Evolutionary conservation across 2,113 vertebrate species (phyloP).

Genomic region (Bagarius yarrelli): DNA sequence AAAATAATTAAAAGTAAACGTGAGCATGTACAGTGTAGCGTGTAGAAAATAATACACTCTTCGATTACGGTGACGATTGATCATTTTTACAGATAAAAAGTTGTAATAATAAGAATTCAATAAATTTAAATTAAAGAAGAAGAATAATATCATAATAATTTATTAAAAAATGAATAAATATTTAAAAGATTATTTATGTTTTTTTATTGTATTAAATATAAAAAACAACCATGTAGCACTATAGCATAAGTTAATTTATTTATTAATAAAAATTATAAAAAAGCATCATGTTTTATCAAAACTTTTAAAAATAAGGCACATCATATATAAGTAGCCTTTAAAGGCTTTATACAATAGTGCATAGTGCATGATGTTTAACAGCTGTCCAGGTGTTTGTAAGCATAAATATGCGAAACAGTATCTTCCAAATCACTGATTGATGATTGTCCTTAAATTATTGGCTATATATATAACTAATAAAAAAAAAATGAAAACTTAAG

Average conservation of each 20-base stretch:
- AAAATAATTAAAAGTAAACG: conserved; percentile 56
- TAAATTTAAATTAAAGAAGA: not conserved
- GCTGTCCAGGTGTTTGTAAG: not conserved
- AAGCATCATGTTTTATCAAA: not conserved
- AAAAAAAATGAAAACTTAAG: no score
- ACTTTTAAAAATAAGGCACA: no score
- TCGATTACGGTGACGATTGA: conserved; percentile 13
- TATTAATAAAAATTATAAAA: not conserved
- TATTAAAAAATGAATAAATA: no score
- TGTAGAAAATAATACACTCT: not conserved
- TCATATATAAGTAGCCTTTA: not conserved
- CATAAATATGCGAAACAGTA: not conserved
- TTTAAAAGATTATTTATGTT: no score
- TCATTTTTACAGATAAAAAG: conserved; percentile 9
- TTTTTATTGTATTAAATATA: no score
- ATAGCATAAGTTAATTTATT: not conserved
- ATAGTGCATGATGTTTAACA: not conserved
- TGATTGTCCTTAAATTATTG: not conserved
- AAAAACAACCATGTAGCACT: no score
- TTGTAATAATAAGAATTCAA: not conserved
- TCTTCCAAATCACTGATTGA: not conserved
- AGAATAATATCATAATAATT: no score
- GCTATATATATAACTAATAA: not conserved
- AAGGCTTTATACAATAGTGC: no score
- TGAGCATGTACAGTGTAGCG: not conserved